Conservation (phyloP, 2,797 vertebrate genomes). For the Sternotherus odoratus region DNA sequence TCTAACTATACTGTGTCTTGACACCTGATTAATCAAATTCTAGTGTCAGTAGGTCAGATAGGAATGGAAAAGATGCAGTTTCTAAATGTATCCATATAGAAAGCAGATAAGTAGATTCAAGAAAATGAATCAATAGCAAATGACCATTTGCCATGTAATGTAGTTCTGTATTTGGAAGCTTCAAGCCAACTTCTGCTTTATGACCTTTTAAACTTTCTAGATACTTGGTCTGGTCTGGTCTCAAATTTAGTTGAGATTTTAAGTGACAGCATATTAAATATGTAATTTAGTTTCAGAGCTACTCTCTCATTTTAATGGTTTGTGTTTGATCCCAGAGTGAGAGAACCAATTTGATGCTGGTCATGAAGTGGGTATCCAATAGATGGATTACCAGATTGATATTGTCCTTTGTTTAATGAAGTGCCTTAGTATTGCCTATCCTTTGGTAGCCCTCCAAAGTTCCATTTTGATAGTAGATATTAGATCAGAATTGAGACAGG, state of each 20-base stretch:
- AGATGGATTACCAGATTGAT: not conserved
- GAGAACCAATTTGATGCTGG: not conserved
- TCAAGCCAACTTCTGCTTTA: not conserved
- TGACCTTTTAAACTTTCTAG: not conserved
- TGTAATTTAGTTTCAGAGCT: slow-evolving; percentile 1
- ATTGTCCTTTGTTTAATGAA: not conserved
- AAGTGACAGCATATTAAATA: not conserved
- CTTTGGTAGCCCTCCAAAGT: not conserved
- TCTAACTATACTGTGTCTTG: not conserved
- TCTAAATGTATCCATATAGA: too few species aligned
- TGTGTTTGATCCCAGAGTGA: not conserved
- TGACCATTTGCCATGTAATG: not conserved
- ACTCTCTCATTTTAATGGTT: not conserved
- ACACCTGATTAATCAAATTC: not conserved
- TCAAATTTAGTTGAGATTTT: not conserved
- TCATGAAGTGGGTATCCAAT: not conserved
- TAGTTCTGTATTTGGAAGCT: not conserved
- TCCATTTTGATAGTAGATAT: not conserved
- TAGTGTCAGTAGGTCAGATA: not conserved
- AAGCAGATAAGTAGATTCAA: not conserved
- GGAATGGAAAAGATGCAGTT: too few species aligned
- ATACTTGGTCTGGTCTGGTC: not conserved
- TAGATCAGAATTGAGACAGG: not conserved
- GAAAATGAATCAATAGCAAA: not conserved
- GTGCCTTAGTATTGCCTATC: not conserved